phyloP scores from a whole-genome alignment of 2,113 vertebrate species.

The Notiomystis cincta region DNA sequence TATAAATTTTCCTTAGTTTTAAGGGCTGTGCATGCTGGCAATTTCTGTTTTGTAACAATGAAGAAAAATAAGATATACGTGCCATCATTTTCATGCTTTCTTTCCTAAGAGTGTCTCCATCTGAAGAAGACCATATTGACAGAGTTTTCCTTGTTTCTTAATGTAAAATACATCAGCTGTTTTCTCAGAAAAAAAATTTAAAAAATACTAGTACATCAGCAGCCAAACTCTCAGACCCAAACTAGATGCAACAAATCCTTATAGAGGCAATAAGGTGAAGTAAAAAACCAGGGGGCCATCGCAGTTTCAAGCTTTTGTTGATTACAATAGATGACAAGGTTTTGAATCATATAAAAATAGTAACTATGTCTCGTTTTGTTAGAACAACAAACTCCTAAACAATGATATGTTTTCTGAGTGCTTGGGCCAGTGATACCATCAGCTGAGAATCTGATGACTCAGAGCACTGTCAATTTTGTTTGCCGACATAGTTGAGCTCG shows the following conservation, averaged over 20 bases:
- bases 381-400: constrained; percentile 14
- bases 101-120: background rate
- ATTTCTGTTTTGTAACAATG: background rate
- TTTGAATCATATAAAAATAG: background rate
- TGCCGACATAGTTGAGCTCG: background rate
- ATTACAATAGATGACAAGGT: background rate
- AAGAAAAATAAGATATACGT: background rate
- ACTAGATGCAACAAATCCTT: background rate
- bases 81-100: background rate
- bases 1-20: background rate
- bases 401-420: background rate
- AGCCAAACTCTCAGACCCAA: background rate
- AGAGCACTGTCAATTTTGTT: background rate
- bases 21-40: fast-evolving
- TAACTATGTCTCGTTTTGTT: background rate
- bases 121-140: background rate
- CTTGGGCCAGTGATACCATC: constrained; percentile 5
- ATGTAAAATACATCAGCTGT: background rate
- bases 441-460: constrained; percentile 41
- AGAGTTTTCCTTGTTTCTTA: background rate
- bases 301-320: background rate
- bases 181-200: background rate
- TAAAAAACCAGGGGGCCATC: background rate
- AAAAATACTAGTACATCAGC: background rate
- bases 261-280: background rate